These are phyloP conservation scores for Ambastaia sidthimunki DNA, from an alignment of 2,797 vertebrate genomes.

Conservation along the genomic window DNA sequence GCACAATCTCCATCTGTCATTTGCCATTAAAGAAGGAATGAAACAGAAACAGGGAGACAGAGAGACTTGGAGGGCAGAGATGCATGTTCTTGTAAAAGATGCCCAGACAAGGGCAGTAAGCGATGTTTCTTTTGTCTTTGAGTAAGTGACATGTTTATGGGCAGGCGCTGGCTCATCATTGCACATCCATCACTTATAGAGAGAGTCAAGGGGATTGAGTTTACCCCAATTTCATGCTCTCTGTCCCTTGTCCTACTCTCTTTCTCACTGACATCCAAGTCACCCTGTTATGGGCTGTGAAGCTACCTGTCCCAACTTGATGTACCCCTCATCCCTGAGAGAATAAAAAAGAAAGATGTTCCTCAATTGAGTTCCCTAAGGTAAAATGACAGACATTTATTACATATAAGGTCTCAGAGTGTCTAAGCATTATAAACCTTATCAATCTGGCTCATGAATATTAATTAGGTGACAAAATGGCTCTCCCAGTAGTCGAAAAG, in stretches of 20 bases:
- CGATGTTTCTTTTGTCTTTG: conserved; percentile 70
- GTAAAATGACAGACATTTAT: background rate
- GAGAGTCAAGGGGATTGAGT: conserved; percentile 64
- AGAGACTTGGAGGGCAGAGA: conserved; percentile 25
- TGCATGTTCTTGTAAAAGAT: conserved; percentile 50
- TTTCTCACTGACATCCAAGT: conserved; percentile 55
- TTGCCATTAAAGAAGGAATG: conserved; percentile 39
- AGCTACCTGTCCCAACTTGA: conserved; percentile 54
- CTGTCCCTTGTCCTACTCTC: conserved; percentile 56
- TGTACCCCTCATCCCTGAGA: conserved; percentile 32
- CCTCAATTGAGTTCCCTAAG: background rate
- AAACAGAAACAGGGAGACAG: conserved; percentile 35
- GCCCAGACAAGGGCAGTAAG: conserved; percentile 64
- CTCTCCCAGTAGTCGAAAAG: background rate
- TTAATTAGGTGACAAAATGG: background rate
- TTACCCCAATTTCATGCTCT: conserved; percentile 70
- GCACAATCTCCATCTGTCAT: conserved; percentile 65
- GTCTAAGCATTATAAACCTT: conserved; percentile 1
- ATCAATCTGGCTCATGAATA: conserved; percentile 4
- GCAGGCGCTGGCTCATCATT: conserved; percentile 62
- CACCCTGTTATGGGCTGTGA: conserved; percentile 70
- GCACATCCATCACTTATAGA: conserved; percentile 70
- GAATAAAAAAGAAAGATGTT: conserved; percentile 11
- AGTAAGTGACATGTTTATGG: conserved; percentile 76
- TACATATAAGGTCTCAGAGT: background rate